These are phyloP conservation scores for Madoqua kirkii DNA, from an alignment of 2,113 vertebrate genomes.

Conservation along the genomic window DNA sequence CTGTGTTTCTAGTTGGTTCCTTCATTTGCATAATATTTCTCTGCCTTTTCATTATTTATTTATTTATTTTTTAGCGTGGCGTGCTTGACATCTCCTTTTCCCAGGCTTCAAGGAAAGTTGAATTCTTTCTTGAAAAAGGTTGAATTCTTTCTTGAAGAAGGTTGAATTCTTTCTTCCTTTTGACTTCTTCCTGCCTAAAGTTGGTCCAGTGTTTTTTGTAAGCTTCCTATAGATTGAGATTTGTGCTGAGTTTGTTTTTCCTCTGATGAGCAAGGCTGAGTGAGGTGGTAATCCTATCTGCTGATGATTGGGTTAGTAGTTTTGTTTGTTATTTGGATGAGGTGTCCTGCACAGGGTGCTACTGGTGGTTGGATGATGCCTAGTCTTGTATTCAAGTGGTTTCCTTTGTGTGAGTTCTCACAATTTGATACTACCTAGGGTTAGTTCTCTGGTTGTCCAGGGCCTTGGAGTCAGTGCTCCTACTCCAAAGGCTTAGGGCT, in stretches of 20 bases:
- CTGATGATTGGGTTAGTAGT: background rate
- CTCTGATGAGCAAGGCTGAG: background rate
- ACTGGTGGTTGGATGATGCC: background rate
- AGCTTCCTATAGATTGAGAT: background rate
- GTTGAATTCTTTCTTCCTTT: background rate
- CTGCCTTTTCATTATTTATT: background rate
- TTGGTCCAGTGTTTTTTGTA: background rate
- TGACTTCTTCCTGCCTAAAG: background rate
- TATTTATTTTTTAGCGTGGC: rapidly evolving
- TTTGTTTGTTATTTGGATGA: background rate
- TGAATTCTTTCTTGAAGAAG: background rate
- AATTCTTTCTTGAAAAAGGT: too few species aligned
- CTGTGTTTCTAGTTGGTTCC: background rate
- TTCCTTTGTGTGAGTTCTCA: background rate
- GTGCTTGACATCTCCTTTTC: background rate
- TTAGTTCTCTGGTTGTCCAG: background rate
- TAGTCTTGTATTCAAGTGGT: background rate
- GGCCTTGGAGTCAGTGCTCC: background rate
- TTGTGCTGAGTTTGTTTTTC: background rate
- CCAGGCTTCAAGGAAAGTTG: background rate
- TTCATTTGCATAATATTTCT: background rate
- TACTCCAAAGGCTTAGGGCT: background rate
- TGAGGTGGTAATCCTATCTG: background rate
- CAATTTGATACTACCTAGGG: background rate
- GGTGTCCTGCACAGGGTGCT: background rate